Evolutionary conservation across 35 echinoderm and acorn worm genomes (phyloP).

Genomic region (Acanthaster planci): DNA sequence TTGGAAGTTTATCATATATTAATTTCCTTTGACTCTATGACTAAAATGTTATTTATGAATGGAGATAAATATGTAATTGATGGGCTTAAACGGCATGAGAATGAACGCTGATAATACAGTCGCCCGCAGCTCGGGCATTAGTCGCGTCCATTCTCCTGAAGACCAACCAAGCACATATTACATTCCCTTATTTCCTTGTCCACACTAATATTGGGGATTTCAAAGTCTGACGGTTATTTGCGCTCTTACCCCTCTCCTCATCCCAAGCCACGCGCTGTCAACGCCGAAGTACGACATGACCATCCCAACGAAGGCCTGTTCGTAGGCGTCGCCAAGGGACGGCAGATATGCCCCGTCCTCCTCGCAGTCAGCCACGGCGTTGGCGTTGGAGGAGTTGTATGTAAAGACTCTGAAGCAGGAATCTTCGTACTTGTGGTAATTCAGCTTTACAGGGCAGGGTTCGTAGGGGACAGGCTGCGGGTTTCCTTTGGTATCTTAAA

Average conservation of each 20-base stretch:
- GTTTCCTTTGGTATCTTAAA: slow-evolving; percentile 24
- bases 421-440: slow-evolving; percentile 63
- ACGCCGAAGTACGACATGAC: slow-evolving; percentile 43
- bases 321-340: slow-evolving; percentile 61
- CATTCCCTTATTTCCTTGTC: no score
- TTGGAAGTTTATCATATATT: no score
- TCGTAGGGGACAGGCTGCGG: slow-evolving; percentile 13
- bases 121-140: no score
- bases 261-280: slow-evolving; percentile 74
- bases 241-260: slow-evolving; percentile 40
- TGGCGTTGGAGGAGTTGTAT: slow-evolving; percentile 11
- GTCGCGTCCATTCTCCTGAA: no score
- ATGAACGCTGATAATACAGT: no score
- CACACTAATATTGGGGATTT: no score
- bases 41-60: no score
- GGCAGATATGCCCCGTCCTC: slow-evolving; percentile 60
- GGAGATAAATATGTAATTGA: no score
- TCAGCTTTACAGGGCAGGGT: slow-evolving; percentile 24
- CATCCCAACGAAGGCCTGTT: slow-evolving; percentile 80
- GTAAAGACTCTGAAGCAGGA: slow-evolving; percentile 68
- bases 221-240: no score
- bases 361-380: slow-evolving; percentile 47
- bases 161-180: no score
- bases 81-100: no score
- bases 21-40: no score